Evolutionary conservation across 2,797 vertebrate genomes (phyloP).

Genomic region (Semotilus atromaculatus): DNA sequence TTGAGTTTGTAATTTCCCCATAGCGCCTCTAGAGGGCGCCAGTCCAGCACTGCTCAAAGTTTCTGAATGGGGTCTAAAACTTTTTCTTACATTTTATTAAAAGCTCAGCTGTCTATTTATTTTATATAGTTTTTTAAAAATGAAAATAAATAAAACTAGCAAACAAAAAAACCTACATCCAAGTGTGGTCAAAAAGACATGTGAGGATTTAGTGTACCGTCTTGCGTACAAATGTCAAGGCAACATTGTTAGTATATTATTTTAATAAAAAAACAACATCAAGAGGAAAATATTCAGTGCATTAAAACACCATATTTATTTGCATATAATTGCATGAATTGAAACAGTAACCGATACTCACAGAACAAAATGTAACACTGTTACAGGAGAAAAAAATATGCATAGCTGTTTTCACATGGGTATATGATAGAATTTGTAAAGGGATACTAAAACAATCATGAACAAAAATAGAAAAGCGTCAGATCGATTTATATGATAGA

Average conservation of each 20-base stretch:
- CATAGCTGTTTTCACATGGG: constrained; percentile 54
- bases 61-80: no score
- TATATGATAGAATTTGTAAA: constrained; percentile 44
- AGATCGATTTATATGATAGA: constrained; percentile 18
- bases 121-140: no score
- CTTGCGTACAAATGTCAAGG: neutral
- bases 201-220: neutral
- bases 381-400: constrained; percentile 45
- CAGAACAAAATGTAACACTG: constrained; percentile 50
- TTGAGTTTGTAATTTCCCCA: neutral
- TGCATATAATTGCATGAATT: constrained; percentile 45
- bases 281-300: constrained; percentile 21
- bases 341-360: constrained; percentile 41
- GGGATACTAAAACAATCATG: constrained; percentile 38
- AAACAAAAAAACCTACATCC: no score
- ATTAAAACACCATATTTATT: constrained; percentile 55
- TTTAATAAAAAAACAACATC: neutral
- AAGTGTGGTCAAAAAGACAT: neutral
- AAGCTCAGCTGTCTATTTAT: no score
- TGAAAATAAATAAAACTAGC: no score
- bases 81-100: no score
- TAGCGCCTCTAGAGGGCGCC: constrained; percentile 9
- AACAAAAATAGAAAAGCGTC: constrained; percentile 11
- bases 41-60: no score
- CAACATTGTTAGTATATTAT: no score